Evolutionary conservation across 2,797 vertebrate genomes (phyloP).

Genomic region (Monodelphis domestica): DNA sequence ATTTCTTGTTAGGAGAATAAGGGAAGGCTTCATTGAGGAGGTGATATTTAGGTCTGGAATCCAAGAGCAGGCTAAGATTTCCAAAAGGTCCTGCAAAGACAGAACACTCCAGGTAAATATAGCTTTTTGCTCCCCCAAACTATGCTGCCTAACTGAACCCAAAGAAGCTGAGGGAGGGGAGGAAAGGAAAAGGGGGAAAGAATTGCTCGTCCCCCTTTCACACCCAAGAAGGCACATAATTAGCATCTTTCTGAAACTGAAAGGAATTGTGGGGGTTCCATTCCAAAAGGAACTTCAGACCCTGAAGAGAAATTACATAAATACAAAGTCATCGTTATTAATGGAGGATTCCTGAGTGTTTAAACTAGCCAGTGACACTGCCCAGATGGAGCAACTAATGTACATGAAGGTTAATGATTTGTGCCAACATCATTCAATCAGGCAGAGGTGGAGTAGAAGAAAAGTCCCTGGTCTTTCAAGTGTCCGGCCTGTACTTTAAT

Average conservation of each 20-base stretch:
- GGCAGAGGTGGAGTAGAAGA: constrained; percentile 70
- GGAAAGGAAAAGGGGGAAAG: constrained; percentile 10
- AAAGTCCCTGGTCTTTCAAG: constrained; percentile 64
- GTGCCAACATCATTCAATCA: constrained; percentile 40
- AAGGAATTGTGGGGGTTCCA: constrained; percentile 25
- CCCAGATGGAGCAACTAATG: constrained; percentile 67
- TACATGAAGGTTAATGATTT: constrained; percentile 65
- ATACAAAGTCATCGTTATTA: constrained; percentile 70
- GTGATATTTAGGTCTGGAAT: neutral
- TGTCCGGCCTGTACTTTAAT: constrained; percentile 65
- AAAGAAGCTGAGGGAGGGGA: neutral
- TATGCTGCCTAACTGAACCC: neutral
- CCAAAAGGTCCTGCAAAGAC: neutral
- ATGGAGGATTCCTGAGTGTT: constrained; percentile 72
- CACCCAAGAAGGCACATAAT: constrained; percentile 27
- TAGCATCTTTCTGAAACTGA: constrained; percentile 46
- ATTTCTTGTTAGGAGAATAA: neutral
- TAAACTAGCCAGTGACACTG: constrained; percentile 71
- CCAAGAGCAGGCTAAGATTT: neutral
- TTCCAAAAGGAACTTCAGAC: constrained; percentile 64
- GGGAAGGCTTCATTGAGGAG: neutral
- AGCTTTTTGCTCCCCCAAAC: neutral
- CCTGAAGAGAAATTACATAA: constrained; percentile 65
- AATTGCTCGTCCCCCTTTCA: constrained; percentile 62
- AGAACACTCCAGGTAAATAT: neutral